Evolutionary conservation across 2,888 invertebrate species (phyloP).

Genomic region (Idaea straminata): DNA sequence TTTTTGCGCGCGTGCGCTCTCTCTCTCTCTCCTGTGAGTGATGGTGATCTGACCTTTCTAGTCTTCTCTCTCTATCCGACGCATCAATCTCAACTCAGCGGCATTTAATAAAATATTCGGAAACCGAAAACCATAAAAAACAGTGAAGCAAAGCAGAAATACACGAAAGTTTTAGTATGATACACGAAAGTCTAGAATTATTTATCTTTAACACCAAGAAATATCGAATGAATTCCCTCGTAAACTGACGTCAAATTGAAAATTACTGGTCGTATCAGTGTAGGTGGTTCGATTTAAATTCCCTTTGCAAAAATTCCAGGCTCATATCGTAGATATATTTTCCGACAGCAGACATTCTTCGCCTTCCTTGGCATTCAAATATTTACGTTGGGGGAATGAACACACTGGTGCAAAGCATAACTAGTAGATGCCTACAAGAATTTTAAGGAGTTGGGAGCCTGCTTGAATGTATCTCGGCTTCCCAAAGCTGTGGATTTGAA

Average conservation of each 20-base stretch:
- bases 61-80: too few species aligned
- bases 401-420: not conserved
- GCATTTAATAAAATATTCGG: too few species aligned
- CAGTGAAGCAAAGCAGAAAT: not conserved
- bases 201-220: not conserved
- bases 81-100: too few species aligned
- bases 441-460: too few species aligned
- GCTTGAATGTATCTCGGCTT: too few species aligned
- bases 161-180: not conserved
- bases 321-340: slow-evolving; percentile 39
- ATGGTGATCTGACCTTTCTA: too few species aligned
- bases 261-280: slow-evolving; percentile 17
- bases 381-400: slow-evolving; percentile 42
- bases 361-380: slow-evolving; percentile 52
- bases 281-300: slow-evolving; percentile 37
- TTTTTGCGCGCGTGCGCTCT: too few species aligned
- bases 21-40: too few species aligned
- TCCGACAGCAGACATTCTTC: slow-evolving; percentile 40
- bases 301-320: slow-evolving; percentile 41
- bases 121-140: too few species aligned
- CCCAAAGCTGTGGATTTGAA: too few species aligned
- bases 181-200: not conserved
- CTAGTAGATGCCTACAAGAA: not conserved
- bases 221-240: not conserved
- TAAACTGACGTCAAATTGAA: slow-evolving; percentile 2